A percentile compares a stretch with the other conserved stretches of the same genome.
Evolutionary conservation across 2,888 invertebrate genomes (phyloP).

Genomic region (Drosophila putrida): DNA sequence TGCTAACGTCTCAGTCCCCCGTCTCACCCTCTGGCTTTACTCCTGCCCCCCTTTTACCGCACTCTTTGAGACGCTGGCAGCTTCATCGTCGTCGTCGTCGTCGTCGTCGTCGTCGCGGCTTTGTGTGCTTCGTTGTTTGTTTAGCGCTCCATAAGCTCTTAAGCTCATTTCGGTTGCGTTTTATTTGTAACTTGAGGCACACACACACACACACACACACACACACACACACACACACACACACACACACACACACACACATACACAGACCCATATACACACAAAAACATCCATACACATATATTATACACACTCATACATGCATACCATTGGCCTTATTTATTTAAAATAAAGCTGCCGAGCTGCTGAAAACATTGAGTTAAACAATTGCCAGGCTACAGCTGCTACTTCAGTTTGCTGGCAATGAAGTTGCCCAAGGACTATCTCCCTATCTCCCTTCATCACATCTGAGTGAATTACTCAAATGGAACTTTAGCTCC

Average conservation of each 20-base stretch:
- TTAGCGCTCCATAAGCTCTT: conserved; percentile 80
- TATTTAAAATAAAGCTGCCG: conserved; percentile 79
- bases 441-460: not conserved
- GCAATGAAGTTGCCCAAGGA: conserved; percentile 36
- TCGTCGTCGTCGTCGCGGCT: conserved; percentile 70
- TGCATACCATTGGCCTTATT: conserved; percentile 56
- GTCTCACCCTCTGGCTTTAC: not conserved
- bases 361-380: conserved; percentile 73
- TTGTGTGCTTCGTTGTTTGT: conserved; percentile 76
- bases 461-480: not conserved
- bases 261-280: not conserved
- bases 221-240: conserved; percentile 21
- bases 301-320: conserved; percentile 4
- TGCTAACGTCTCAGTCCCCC: not conserved
- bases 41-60: not conserved
- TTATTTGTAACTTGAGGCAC: conserved; percentile 79
- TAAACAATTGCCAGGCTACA: conserved; percentile 59
- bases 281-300: not conserved
- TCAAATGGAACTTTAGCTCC: conserved; percentile 15
- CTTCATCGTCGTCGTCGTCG: conserved; percentile 48
- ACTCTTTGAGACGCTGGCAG: conserved; percentile 1
- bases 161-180: conserved; percentile 79
- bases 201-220: conserved; percentile 30
- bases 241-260: conserved; percentile 2
- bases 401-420: conserved; percentile 21